Evolutionary conservation across 2,888 invertebrate genomes (phyloP).

Genomic region (Himalopsyche japonica): DNA sequence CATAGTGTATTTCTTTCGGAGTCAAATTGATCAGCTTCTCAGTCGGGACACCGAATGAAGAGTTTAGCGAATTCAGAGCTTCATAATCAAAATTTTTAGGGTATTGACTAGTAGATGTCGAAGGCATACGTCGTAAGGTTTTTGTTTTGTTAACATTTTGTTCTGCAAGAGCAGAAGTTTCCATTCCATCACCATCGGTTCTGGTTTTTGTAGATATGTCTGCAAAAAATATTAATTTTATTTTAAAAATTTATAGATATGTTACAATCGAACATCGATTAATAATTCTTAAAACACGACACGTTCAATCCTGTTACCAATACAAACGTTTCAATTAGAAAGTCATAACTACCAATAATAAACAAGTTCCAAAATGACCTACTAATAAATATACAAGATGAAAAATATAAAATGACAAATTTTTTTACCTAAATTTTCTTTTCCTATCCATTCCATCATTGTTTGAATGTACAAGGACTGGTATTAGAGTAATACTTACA

Average conservation of each 20-base stretch:
- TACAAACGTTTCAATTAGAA: not conserved
- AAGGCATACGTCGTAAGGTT: constrained; percentile 31
- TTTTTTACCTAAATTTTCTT: not conserved
- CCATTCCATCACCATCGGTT: constrained; percentile 81
- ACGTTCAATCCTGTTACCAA: not conserved
- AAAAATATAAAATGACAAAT: not conserved
- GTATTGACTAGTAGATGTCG: constrained; percentile 21
- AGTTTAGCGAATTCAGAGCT: not conserved
- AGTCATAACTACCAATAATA: not conserved
- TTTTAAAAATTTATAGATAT: too few relatives aligned
- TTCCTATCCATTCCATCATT: not conserved
- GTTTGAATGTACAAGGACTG: not conserved
- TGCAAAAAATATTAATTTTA: not conserved
- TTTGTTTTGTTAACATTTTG: constrained; percentile 42
- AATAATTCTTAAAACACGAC: not conserved
- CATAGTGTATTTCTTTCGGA: constrained; percentile 64
- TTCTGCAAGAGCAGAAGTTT: constrained; percentile 54
- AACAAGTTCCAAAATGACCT: not conserved
- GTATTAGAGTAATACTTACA: not conserved
- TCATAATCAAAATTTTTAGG: constrained; percentile 39
- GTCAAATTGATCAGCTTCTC: constrained; percentile 64
- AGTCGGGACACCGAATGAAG: constrained; percentile 52
- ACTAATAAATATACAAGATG: not conserved
- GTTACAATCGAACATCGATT: too few relatives aligned
- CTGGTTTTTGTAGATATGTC: constrained; percentile 49